Evolutionary conservation across 2,797 vertebrate species (phyloP).

Genomic region (Megaceryle alcyon): DNA sequence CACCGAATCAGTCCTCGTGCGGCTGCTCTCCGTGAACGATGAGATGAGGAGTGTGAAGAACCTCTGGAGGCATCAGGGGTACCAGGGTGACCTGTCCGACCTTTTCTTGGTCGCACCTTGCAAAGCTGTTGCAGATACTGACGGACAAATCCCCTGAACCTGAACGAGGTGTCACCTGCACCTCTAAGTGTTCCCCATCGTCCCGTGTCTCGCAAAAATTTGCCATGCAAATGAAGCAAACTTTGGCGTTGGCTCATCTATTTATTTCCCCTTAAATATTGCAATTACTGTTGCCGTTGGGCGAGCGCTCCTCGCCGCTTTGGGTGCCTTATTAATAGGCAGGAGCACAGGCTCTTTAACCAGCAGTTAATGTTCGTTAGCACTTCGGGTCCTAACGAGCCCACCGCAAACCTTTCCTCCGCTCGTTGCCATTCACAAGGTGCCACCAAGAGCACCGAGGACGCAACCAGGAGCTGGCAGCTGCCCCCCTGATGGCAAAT

Average conservation of each 20-base stretch:
- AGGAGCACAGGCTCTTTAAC: not conserved
- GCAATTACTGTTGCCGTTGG: rapidly evolving
- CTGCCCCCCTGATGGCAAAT: not conserved
- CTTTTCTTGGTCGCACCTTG: rapidly evolving
- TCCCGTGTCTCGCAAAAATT: not conserved
- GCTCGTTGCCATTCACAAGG: not conserved
- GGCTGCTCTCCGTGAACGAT: rapidly evolving
- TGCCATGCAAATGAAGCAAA: rapidly evolving
- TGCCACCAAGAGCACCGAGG: not conserved
- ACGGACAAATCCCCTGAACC: rapidly evolving
- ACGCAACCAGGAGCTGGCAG: not conserved
- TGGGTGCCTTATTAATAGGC: not conserved
- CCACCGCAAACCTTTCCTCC: not conserved
- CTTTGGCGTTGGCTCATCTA: not conserved
- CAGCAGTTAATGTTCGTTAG: not conserved
- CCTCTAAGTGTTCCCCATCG: rapidly evolving
- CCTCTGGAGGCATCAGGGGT: not conserved
- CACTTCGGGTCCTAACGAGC: not conserved
- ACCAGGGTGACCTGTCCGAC: rapidly evolving
- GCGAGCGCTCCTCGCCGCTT: not conserved
- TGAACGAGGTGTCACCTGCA: not conserved
- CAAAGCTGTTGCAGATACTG: rapidly evolving
- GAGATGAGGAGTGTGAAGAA: not conserved
- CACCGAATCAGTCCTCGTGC: rapidly evolving
- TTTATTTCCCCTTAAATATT: not conserved